phyloP scores from a whole-genome alignment of 2,888 invertebrate genomes.

The Calameuta idolon region DNA sequence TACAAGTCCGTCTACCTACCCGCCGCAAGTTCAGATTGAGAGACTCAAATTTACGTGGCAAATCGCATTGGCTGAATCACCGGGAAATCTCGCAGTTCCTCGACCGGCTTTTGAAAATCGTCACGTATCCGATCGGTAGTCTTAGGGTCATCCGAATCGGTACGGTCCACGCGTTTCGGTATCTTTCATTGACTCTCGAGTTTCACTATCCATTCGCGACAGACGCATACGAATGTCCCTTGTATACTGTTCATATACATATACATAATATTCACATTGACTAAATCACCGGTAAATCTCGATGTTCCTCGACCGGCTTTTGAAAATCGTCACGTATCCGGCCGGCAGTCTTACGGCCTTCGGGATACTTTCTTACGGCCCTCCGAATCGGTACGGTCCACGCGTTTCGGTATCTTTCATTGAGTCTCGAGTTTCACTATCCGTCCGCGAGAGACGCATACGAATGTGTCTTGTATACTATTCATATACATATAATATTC shows the following conservation, averaged over 20 bases:
- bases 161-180: not conserved
- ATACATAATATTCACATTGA: too few species aligned
- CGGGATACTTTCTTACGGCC: too few species aligned
- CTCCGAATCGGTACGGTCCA: not conserved
- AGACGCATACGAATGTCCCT: slow-evolving; percentile 12
- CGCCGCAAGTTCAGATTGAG: not conserved
- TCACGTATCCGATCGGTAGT: not conserved
- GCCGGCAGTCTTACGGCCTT: not conserved
- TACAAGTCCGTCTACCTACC: not conserved
- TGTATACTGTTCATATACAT: slow-evolving; percentile 16
- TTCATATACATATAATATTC: not conserved
- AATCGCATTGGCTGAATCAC: not conserved
- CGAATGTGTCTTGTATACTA: slow-evolving; percentile 14
- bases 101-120: not conserved
- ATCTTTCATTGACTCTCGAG: slow-evolving; percentile 28
- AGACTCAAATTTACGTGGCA: not conserved
- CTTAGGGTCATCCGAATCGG: not conserved
- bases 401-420: slow-evolving; percentile 13
- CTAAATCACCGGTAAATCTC: not conserved
- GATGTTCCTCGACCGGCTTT: not conserved
- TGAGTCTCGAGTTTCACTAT: slow-evolving; percentile 32
- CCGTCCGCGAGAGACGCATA: slow-evolving; percentile 17
- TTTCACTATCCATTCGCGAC: slow-evolving; percentile 27
- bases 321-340: not conserved
- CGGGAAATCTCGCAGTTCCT: not conserved